Base-by-base conservation (phyloP, 2,888 invertebrate genomes). In the Sicus ferrugineus region DNA sequence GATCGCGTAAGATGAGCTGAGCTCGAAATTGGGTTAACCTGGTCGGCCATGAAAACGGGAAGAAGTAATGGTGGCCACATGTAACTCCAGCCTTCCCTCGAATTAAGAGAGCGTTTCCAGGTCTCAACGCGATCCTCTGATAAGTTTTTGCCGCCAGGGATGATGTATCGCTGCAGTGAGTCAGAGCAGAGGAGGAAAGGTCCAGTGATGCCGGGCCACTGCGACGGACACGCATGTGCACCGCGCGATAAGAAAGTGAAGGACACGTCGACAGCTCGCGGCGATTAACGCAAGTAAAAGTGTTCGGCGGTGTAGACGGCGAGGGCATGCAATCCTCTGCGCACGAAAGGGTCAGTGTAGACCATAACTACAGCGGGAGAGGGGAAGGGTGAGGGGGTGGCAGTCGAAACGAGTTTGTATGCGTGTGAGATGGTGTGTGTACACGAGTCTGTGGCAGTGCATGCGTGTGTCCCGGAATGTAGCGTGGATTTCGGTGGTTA, bases 251-350 rank as follows among this genome's bases (percentile, higher is more conserved):
- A 48, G 30, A 14, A 48, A 46, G 71, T n/a, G n/a, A 73, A 73
- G 73, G 59, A 70, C 69, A 69, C 71, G 67, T 70, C 71, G 70
- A 70, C 70, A 73, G 71, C 74, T 71, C 69, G 73, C 73, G 73
- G 74, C 14, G 9, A 19, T 34, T 34, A 34, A 14, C 34, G 42
- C 14, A 16, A 42, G 42, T 9, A n/a, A 42, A 42, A 3, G 42
- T 42, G 42, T 16, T n/a, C 5, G 3, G n/a, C 42, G 14, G n/a
- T n/a, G n/a, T n/a, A n/a, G n/a, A n/a, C n/a, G n/a, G n/a, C n/a
- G n/a, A n/a, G n/a, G n/a, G n/a, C n/a, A n/a, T n/a, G n/a, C n/a
- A n/a, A n/a, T n/a, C n/a, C n/a, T n/a, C n/a, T n/a, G n/a, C n/a
- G n/a, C n/a, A n/a, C n/a, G n/a, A n/a, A n/a, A n/a, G n/a, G n/a